Percentiles rank a stretch among this genome's conserved stretches.
Evolutionary conservation across 2,888 invertebrate genomes (phyloP).

Genomic region (Polymixis lichenea): DNA sequence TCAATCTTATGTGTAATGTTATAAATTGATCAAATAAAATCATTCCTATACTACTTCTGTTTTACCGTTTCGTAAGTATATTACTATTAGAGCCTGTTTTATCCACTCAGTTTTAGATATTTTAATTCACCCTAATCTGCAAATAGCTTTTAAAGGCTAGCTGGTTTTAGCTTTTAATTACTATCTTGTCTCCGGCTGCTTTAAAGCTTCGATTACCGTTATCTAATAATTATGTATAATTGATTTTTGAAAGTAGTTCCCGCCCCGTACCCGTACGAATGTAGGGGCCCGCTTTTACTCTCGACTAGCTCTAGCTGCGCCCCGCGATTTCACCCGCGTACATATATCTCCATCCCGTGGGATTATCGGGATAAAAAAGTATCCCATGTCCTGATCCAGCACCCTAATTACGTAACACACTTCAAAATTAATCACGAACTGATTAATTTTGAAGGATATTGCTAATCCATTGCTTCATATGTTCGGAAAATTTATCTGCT

Average conservation of each 20-base stretch:
- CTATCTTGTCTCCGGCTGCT: conserved; percentile 2
- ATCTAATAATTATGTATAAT: conserved; percentile 27
- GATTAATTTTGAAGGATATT: no score
- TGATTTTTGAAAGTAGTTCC: conserved; percentile 18
- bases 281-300: not conserved
- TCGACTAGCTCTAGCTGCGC: no score
- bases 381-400: no score
- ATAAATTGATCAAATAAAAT: conserved; percentile 58
- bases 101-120: not conserved
- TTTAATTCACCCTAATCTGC: conserved; percentile 5
- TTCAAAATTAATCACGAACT: no score
- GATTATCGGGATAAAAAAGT: no score
- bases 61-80: conserved; percentile 4
- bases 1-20: conserved; percentile 32
- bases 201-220: not conserved
- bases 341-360: no score
- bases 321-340: no score
- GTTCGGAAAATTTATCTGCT: no score
- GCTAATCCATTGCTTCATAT: no score
- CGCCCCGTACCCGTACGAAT: not conserved
- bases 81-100: not conserved
- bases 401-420: no score
- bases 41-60: conserved; percentile 61
- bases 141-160: conserved; percentile 37
- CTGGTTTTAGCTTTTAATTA: not conserved